Base-by-base conservation (phyloP, 2,113 vertebrate species). In the Macheiramphus alcinus region DNA sequence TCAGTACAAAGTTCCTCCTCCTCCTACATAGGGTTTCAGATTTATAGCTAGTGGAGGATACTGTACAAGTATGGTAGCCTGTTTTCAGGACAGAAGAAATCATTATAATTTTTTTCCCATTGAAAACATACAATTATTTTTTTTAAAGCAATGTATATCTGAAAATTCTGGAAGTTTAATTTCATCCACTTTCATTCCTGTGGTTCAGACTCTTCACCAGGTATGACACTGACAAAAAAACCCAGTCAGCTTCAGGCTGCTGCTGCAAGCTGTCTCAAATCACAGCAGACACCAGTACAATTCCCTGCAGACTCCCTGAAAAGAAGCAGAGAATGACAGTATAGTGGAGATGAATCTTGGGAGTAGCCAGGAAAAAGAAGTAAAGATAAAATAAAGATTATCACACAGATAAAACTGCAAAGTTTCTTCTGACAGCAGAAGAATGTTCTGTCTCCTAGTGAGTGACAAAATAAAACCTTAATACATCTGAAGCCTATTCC, bases 321-420 rank as follows among this genome's bases (percentile, higher is more conserved):
- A 80, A 92, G 61, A 31, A 84, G 34, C 2, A 1, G 15, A 84
- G 86, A 94, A 71, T 45, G 72, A 88, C 83, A 94, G 43, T 16
- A 53, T 2, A 72, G 31, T 31, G 32, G 31, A 92, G 47, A 94
- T 3, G 31, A 79, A 92, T 52, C 86, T 81, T 86, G 31, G 32
- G 52, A 92, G 53, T 7, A 93, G 65, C 27, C 48, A 92, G 31
- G 25, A 61, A 74, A 95, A 89, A 42, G 48, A 16, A 71, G 52
- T 63, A 29, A 72, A 94, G 58, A 90, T 88, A 53, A 90, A 86
- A 90, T 76, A 62, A 90, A 86, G 68, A 93, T 84, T 65, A 94
- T 91, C 76, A 92, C 53, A 73, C 50, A 58, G 34, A 72, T 40
- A 88, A 89, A 87, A 88, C 42, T 50, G 63, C 27, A 18, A 83